A percentile compares a stretch with the other conserved stretches of the same genome.
Evolutionary conservation across 35 echinoderm and acorn worm genomes (phyloP).

Genomic region (Lytechinus variegatus): DNA sequence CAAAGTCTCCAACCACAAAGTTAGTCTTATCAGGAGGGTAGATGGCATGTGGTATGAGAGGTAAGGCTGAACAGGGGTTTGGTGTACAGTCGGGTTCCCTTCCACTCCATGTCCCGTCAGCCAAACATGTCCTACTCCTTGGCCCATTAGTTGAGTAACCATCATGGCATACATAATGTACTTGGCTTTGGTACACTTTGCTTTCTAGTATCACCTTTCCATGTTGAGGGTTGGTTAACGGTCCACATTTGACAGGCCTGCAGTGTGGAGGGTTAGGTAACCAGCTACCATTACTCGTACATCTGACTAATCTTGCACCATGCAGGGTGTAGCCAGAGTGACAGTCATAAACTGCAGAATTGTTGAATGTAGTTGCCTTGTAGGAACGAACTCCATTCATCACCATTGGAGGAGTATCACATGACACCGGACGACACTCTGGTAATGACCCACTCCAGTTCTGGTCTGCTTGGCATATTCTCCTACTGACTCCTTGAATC

Average conservation of each 20-base stretch:
- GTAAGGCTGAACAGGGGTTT: neutral
- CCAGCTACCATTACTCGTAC: constrained; percentile 34
- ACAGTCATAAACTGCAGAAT: constrained; percentile 43
- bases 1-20: constrained; percentile 22
- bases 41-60: constrained; percentile 18
- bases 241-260: constrained; percentile 7
- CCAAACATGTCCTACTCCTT: constrained; percentile 21
- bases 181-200: constrained; percentile 49
- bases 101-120: constrained; percentile 63
- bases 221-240: constrained; percentile 36
- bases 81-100: constrained; percentile 48
- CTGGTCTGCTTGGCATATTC: constrained; percentile 44
- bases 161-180: constrained; percentile 56
- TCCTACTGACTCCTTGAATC: constrained; percentile 17
- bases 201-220: constrained; percentile 55
- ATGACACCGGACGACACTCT: constrained; percentile 45
- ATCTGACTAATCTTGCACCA: neutral
- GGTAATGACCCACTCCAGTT: constrained; percentile 52
- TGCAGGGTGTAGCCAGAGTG: constrained; percentile 24
- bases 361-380: constrained; percentile 11
- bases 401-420: constrained; percentile 51
- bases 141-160: constrained; percentile 59
- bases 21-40: neutral
- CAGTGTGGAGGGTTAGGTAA: neutral
- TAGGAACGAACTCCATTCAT: constrained; percentile 39